Evolutionary conservation across 1,140 invertebrate species (phyloP).

Genomic region (Augochlora pura): DNA sequence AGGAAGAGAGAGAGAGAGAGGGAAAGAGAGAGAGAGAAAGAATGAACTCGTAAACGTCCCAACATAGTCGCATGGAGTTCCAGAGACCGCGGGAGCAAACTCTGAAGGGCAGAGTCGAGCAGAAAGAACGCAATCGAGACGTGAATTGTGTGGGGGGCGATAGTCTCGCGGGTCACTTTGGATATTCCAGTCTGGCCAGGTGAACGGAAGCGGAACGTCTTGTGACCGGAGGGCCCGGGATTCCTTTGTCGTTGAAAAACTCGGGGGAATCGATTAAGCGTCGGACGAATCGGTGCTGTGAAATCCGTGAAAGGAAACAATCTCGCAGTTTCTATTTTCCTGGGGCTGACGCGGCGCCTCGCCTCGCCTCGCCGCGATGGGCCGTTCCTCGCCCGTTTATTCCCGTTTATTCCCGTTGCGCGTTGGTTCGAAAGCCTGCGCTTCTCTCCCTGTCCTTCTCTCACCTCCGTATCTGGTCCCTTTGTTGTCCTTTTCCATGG

Average conservation of each 20-base stretch:
- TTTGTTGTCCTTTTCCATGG: slow-evolving; percentile 9
- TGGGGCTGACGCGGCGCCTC: neutral
- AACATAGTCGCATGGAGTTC: no score
- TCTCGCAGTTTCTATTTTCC: slow-evolving; percentile 32
- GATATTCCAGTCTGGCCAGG: neutral
- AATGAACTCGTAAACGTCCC: no score
- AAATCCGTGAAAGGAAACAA: slow-evolving; percentile 33
- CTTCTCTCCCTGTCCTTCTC: neutral
- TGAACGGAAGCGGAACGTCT: neutral
- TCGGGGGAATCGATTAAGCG: slow-evolving; percentile 18
- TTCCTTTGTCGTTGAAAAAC: slow-evolving; percentile 3
- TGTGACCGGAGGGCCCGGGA: neutral
- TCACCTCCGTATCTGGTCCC: neutral
- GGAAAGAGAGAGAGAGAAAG: no score
- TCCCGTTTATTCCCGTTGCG: neutral
- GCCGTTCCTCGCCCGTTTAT: slow-evolving; percentile 1
- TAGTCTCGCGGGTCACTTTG: neutral
- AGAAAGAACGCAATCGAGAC: no score
- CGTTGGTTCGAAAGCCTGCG: slow-evolving; percentile 12
- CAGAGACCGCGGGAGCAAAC: no score
- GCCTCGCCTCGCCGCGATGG: neutral
- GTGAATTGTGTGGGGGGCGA: no score
- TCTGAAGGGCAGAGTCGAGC: no score
- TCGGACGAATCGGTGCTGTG: neutral
- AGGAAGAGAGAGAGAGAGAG: no score